Conservation (phyloP, 1,140 invertebrate genomes). For the Ips typographus region DNA sequence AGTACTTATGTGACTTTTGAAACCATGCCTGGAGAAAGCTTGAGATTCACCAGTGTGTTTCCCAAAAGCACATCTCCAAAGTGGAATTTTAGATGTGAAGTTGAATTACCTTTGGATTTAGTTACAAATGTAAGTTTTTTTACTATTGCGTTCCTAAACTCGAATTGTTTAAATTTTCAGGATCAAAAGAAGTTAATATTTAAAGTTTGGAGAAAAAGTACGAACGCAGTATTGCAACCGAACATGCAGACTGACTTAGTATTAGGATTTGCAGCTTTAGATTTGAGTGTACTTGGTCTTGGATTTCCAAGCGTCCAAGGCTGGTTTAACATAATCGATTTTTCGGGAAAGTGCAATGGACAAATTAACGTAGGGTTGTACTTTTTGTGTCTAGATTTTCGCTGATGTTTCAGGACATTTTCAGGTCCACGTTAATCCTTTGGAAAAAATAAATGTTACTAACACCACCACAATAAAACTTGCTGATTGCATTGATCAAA, state of each 20-base stretch:
- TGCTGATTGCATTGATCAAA: neutral
- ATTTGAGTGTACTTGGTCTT: constrained; percentile 57
- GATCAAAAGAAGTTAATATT: constrained; percentile 60
- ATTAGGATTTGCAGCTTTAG: constrained; percentile 62
- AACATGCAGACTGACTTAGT: constrained; percentile 58
- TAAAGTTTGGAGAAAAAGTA: constrained; percentile 61
- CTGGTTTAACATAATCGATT: constrained; percentile 66
- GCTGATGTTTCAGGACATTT: constrained; percentile 13
- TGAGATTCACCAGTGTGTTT: constrained; percentile 57
- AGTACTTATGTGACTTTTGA: constrained; percentile 65
- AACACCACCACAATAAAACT: constrained; percentile 28
- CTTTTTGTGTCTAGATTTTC: too few species aligned
- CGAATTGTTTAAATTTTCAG: constrained; percentile 49
- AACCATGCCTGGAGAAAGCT: constrained; percentile 42
- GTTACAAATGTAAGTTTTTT: constrained; percentile 56
- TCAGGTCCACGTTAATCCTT: constrained; percentile 56
- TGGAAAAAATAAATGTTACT: constrained; percentile 51
- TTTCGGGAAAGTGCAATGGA: constrained; percentile 61
- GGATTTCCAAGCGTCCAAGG: constrained; percentile 59
- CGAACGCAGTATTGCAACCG: constrained; percentile 45
- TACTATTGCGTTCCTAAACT: too few species aligned
- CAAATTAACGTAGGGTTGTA: constrained; percentile 57
- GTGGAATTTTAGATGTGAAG: constrained; percentile 60
- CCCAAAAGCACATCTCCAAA: constrained; percentile 57
- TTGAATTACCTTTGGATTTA: constrained; percentile 56